A percentile compares a stretch with the other conserved stretches of the same genome.
phyloP scores from a whole-genome alignment of 2,113 vertebrate genomes.

The Siniperca chuatsi region DNA sequence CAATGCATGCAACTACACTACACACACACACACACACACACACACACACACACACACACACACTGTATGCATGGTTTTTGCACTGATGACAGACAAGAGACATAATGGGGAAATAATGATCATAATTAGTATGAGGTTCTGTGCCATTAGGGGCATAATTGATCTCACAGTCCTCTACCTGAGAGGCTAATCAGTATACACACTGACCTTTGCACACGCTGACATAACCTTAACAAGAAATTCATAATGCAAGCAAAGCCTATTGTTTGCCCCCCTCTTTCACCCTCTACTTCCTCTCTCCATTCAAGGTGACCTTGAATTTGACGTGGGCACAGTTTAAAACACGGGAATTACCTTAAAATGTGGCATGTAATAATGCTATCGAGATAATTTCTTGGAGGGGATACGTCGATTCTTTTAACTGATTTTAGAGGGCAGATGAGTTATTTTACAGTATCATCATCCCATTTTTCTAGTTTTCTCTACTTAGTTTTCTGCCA shows the following conservation, averaged over 20 bases:
- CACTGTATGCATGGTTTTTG: background rate
- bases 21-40: conserved; percentile 31
- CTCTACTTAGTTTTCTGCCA: background rate
- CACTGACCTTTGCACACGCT: conserved; percentile 43
- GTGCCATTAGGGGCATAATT: conserved; percentile 64
- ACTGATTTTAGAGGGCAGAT: background rate
- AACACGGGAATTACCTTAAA: background rate
- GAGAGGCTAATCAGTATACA: conserved; percentile 42
- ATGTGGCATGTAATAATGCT: background rate
- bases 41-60: conserved; percentile 22
- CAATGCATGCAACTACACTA: conserved; percentile 7
- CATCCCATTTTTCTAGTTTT: background rate
- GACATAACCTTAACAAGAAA: background rate
- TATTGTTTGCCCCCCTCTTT: background rate
- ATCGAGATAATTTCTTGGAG: background rate
- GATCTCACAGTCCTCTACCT: conserved; percentile 49
- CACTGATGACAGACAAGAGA: conserved; percentile 37
- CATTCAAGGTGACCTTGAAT: conserved; percentile 29
- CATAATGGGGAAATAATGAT: conserved; percentile 65
- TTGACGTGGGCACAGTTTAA: background rate
- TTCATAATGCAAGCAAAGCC: background rate
- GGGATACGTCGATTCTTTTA: background rate
- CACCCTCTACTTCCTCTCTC: background rate
- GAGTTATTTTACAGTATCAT: background rate
- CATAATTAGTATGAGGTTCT: conserved; percentile 61